Conservation (phyloP, 2,113 vertebrate genomes). For the Laticauda colubrina region DNA sequence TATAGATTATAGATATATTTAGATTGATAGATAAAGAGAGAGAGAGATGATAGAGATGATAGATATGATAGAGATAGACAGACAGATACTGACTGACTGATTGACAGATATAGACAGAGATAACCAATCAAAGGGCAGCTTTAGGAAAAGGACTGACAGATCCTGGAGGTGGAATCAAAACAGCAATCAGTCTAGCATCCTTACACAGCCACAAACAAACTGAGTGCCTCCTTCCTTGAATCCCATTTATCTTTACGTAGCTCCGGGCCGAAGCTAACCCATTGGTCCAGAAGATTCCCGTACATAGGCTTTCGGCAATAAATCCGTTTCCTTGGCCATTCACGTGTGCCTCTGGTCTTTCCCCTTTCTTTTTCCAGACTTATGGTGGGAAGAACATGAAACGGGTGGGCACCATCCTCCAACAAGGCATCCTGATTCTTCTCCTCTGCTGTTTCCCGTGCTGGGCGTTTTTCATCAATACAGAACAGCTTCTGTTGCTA, state of each 20-base stretch:
- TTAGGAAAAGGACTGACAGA: background rate
- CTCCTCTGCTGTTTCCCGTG: constrained; percentile 87
- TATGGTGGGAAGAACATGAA: constrained; percentile 84
- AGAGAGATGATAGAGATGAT: too few relatives aligned
- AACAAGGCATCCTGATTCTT: constrained; percentile 77
- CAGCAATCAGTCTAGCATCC: background rate
- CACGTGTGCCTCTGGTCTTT: background rate
- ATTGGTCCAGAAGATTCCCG: background rate
- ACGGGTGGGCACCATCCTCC: constrained; percentile 82
- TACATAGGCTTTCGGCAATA: background rate
- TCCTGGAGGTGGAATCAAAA: background rate
- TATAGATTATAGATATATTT: too few relatives aligned
- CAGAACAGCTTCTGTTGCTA: constrained; percentile 75
- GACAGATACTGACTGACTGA: too few relatives aligned
- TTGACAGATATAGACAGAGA: too few relatives aligned
- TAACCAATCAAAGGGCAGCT: background rate
- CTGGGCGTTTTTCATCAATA: constrained; percentile 85
- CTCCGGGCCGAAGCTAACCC: background rate
- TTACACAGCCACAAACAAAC: background rate
- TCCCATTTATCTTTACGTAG: too few relatives aligned
- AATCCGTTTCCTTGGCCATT: background rate
- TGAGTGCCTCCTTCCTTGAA: too few relatives aligned
- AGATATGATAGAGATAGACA: too few relatives aligned
- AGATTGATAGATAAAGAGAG: too few relatives aligned
- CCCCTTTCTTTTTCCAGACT: constrained; percentile 66